Conservation (phyloP, 2,797 vertebrate species). For the Pangasius larnaudii region DNA sequence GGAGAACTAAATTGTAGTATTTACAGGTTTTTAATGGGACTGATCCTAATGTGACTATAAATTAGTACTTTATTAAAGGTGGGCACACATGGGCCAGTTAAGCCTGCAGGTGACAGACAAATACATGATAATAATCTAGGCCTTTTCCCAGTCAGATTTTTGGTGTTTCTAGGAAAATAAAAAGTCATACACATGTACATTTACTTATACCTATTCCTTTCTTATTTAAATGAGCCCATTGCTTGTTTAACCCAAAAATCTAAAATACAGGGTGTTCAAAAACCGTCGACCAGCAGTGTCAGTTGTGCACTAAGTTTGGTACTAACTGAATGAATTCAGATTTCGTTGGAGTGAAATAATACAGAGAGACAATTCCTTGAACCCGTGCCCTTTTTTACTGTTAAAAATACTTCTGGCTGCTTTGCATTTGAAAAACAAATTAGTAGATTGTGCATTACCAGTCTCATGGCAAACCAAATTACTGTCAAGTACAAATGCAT, state of each 20-base stretch:
- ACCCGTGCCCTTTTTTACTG: not conserved
- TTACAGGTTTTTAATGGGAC: not conserved
- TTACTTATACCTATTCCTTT: not conserved
- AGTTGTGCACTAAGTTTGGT: not conserved
- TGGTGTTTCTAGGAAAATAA: not conserved
- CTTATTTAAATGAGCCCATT: not conserved
- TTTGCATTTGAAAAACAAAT: slow-evolving; percentile 23
- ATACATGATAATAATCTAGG: not conserved
- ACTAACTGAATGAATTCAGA: not conserved
- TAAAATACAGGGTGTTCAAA: not conserved
- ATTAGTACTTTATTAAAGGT: not conserved
- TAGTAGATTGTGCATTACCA: not conserved
- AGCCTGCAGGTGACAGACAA: not conserved
- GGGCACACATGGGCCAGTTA: not conserved
- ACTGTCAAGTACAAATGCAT: slow-evolving; percentile 12
- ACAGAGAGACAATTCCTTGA: slow-evolving; percentile 10
- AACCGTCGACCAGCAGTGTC: not conserved
- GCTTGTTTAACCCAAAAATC: not conserved
- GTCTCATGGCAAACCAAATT: slow-evolving; percentile 26
- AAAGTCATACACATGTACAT: not conserved
- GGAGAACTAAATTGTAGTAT: not conserved
- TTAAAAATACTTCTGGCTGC: slow-evolving; percentile 15
- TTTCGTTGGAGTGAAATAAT: not conserved
- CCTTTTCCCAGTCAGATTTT: not conserved
- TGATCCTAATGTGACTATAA: not conserved